phyloP scores from a whole-genome alignment of 2,888 invertebrate genomes.

The Pandemis heparana region DNA sequence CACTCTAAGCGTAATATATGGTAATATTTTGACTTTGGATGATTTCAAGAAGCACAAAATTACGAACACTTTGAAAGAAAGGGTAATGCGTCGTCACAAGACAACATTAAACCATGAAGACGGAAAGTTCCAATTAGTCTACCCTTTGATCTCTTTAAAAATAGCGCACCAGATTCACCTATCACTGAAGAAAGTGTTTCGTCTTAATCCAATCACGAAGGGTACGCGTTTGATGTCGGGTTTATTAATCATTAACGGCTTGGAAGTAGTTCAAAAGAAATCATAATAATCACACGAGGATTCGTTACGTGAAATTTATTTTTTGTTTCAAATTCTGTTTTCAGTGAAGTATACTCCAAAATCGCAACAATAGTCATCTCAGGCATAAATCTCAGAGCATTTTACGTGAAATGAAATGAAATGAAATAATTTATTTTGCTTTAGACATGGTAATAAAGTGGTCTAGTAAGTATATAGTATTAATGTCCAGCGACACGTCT shows the following conservation, averaged over 20 bases:
- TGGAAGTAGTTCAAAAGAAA: constrained; percentile 19
- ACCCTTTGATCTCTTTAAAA: constrained; percentile 41
- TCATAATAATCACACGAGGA: not conserved
- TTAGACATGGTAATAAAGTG: too few species aligned
- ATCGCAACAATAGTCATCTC: too few species aligned
- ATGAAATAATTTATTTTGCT: too few species aligned
- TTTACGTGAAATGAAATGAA: too few species aligned
- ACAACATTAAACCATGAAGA: constrained; percentile 27
- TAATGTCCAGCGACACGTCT: too few species aligned
- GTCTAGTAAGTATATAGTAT: too few species aligned
- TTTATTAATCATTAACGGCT: constrained; percentile 25
- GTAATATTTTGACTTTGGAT: too few species aligned
- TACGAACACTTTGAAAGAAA: not conserved
- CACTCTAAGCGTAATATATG: too few species aligned
- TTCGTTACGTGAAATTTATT: not conserved
- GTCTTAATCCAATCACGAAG: constrained; percentile 33
- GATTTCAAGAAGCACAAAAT: too few species aligned
- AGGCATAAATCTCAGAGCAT: too few species aligned
- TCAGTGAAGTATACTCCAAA: not conserved
- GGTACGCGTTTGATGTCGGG: constrained; percentile 23
- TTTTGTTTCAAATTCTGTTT: too few species aligned
- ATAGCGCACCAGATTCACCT: constrained; percentile 31
- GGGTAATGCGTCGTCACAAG: constrained; percentile 11
- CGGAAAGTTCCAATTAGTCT: constrained; percentile 21
- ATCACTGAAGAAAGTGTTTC: constrained; percentile 35